Percentiles rank a stretch among this genome's conserved stretches.
Evolutionary conservation across 2,113 vertebrate genomes (phyloP).

Genomic region (Caranx ignobilis): DNA sequence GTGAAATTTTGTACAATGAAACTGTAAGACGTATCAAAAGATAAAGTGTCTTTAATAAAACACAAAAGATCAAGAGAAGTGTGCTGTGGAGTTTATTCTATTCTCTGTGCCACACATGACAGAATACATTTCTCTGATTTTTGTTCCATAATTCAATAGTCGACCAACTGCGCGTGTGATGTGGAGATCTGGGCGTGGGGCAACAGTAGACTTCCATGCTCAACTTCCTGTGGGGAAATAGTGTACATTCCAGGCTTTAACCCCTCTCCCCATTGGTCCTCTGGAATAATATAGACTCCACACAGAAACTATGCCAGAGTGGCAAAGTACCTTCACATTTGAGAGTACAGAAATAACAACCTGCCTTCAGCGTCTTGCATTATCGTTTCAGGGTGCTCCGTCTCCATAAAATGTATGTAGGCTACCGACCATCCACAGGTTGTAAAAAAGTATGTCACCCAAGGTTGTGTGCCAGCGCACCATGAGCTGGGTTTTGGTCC

Average conservation of each 20-base stretch:
- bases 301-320: constrained; percentile 48
- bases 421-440: not conserved
- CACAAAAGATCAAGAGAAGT: constrained; percentile 6
- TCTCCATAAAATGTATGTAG: not conserved
- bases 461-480: not conserved
- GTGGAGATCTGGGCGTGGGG: constrained; percentile 73
- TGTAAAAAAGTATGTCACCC: not conserved
- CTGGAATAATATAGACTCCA: constrained; percentile 75
- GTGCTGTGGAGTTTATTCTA: constrained; percentile 16
- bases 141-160: constrained; percentile 18
- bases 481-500: not conserved
- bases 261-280: constrained; percentile 66
- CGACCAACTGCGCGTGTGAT: constrained; percentile 47
- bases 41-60: constrained; percentile 72
- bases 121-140: not conserved
- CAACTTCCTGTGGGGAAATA: constrained; percentile 82
- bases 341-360: constrained; percentile 44
- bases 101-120: not conserved
- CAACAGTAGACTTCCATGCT: constrained; percentile 64
- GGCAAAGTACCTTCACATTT: constrained; percentile 49
- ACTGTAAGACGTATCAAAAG: constrained; percentile 52
- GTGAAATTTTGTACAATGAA: constrained; percentile 66
- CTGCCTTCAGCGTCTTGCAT: not conserved
- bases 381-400: not conserved
- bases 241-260: constrained; percentile 79